Evolutionary conservation across 2,113 vertebrate genomes (phyloP), one percentile per base, ranked within the genome.

Genomic region (Lycaon pictus): DNA sequence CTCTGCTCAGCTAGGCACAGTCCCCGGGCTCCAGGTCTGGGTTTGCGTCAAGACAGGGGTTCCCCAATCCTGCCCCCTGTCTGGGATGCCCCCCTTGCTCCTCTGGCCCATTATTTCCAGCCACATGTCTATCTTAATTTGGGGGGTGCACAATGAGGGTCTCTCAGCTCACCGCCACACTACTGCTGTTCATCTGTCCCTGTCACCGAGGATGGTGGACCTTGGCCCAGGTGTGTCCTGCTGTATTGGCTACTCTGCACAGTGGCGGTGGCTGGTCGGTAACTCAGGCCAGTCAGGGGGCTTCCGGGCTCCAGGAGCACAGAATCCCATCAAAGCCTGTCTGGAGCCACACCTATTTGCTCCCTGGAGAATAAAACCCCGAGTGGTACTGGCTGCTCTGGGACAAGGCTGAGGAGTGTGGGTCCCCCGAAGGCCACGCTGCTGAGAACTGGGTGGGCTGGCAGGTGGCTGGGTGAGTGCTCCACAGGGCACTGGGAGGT

Each of bases 31-130:
- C 35, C 43, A 60, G 35, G 20, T 37, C 43, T n/a, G 9, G 72
- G 81, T 37, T 17, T 69, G 53, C 51, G 51, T 11, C 19, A 7
- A 81, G 77, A 27, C 13, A 13, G 29, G 35, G 32, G 62, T 5
- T 12, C 22, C 5, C n/a, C 7, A 0, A 1, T 25, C 62, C 53
- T n/a, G 74, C 1, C 4, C 20, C 43, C 15, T 0, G 0, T 0
- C 19, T 2, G 10, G 17, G 6, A 25, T 1, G 3, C 10, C 11
- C 4, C 9, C 67, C 77, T 58, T 0, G 0, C 4, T 13, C 37
- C 63, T 51, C n/a, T 7, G 84, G 27, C 20, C 9, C 12, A 7
- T 76, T 17, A 5, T 19, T n/a, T 32, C 65, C 27, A 12, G 0
- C 13, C 16, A 6, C 0, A 1, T 16, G 58, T 27, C 29, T 19